Conservation (phyloP, 2,113 vertebrate species). For the Ageneiosus marmoratus region DNA sequence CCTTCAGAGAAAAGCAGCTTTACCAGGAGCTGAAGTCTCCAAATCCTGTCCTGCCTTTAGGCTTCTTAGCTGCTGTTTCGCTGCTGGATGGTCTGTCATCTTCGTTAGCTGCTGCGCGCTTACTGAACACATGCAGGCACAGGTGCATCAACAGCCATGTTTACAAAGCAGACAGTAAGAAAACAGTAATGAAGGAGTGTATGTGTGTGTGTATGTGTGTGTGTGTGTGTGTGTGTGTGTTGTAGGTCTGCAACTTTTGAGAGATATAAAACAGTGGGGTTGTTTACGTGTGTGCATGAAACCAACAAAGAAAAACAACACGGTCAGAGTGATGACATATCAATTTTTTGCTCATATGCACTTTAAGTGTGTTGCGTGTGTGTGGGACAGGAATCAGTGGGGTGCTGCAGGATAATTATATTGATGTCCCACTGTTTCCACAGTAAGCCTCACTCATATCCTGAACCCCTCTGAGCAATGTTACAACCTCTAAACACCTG, state of each 20-base stretch:
- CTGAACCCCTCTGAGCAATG: slow-evolving; percentile 40
- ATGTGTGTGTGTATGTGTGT: neutral
- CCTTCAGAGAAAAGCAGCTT: slow-evolving; percentile 23
- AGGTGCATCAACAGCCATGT: neutral
- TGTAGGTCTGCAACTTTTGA: neutral
- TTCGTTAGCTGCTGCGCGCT: slow-evolving; percentile 74
- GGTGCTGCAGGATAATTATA: slow-evolving; percentile 40
- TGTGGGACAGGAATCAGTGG: neutral
- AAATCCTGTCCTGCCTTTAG: slow-evolving; percentile 79
- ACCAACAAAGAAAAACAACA: neutral
- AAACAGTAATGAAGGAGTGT: neutral
- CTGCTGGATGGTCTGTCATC: slow-evolving; percentile 82
- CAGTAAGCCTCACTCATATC: slow-evolving; percentile 31
- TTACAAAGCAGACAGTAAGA: neutral
- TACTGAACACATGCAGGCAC: slow-evolving; percentile 70
- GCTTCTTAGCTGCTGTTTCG: slow-evolving; percentile 73
- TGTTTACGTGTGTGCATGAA: neutral
- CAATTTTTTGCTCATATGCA: neutral
- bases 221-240: neutral
- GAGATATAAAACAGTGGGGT: neutral
- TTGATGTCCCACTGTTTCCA: slow-evolving; percentile 23
- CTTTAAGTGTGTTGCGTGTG: neutral
- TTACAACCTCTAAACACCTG: slow-evolving; percentile 23
- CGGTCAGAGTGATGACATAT: neutral
- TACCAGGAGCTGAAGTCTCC: slow-evolving; percentile 98